These are phyloP conservation scores for Cygnus olor DNA, from an alignment of 2,797 vertebrate species.

Conservation along the genomic window DNA sequence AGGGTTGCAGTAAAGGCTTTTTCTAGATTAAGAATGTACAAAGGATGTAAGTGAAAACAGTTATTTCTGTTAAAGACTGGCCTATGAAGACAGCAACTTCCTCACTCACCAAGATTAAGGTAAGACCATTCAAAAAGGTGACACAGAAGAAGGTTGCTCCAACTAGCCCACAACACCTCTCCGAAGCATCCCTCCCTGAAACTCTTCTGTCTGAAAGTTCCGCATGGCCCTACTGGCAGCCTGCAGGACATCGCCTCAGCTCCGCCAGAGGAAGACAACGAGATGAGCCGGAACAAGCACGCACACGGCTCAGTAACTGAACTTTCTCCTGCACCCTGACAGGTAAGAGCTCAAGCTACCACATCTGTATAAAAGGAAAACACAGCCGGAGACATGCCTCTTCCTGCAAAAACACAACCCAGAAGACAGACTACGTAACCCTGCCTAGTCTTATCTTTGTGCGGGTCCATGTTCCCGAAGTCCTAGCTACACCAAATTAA, in stretches of 20 bases:
- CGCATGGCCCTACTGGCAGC: neutral
- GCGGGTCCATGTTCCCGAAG: neutral
- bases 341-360: rapidly evolving
- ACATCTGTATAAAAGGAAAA: too few species aligned
- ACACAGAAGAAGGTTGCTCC: neutral
- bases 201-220: too few species aligned
- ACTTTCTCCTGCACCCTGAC: neutral
- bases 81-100: neutral
- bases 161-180: neutral
- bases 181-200: neutral
- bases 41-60: neutral
- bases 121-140: neutral
- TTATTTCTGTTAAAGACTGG: neutral
- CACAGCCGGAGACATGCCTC: neutral
- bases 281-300: neutral
- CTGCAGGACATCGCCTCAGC: neutral
- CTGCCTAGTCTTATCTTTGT: too few species aligned
- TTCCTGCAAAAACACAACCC: neutral
- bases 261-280: neutral
- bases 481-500: neutral
- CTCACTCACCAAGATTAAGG: neutral
- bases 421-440: neutral
- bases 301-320: rapidly evolving
- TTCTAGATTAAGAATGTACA: neutral
- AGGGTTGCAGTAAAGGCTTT: neutral